Base-by-base conservation (phyloP, 2,797 vertebrate species). In the Cossypha niveicapilla region DNA sequence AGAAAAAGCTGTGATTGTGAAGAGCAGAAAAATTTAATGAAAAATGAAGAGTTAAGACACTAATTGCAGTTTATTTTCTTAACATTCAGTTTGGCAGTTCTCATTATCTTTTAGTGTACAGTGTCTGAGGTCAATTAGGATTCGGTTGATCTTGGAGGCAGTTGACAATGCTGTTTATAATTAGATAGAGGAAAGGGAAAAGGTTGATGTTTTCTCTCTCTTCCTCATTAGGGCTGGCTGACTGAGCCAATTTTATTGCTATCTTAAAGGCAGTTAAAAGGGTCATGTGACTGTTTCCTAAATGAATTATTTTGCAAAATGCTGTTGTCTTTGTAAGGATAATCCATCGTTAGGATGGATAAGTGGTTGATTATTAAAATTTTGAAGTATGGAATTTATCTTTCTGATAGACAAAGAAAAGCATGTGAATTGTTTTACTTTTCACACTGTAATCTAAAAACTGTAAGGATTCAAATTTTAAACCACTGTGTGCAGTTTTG, bases 231-330 rank as follows among this genome's bases (percentile, higher is more conserved):
- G 60, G 73, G 65, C 66, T 95, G 86, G 42, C 91, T 81, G 53
- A 27, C 51, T 60, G 81, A 95, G 90, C 91, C 94, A 96, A 92
- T 94, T 95, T 95, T 93, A 94, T 89, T 97, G 94, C 95, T 96
- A 92, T 92, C 93, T 97, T 96, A 93, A 97, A 97, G 95, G 80
- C 95, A 96, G 78, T 91, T 93, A 30, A 77, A 94, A 85, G 93
- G 96, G 92, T 92, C 94, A 92, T 86, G 91, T 94, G 94, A 88
- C 86, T 86, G 42, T 93, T 96, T 95, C 88, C 51, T 77, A 93
- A 95, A 95, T 90, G 45, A 96, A 94, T 93, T 92, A 60, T 86
- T 96, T 94, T 89, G 75, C 62, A 92, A 96, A 96, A 77, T 68
- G 27, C 25, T 86, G 74, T 86, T 92, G 61, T 84, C 90, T 95